phyloP scores from a whole-genome alignment of 1,140 invertebrate genomes.

The Drosophila jambulina region DNA sequence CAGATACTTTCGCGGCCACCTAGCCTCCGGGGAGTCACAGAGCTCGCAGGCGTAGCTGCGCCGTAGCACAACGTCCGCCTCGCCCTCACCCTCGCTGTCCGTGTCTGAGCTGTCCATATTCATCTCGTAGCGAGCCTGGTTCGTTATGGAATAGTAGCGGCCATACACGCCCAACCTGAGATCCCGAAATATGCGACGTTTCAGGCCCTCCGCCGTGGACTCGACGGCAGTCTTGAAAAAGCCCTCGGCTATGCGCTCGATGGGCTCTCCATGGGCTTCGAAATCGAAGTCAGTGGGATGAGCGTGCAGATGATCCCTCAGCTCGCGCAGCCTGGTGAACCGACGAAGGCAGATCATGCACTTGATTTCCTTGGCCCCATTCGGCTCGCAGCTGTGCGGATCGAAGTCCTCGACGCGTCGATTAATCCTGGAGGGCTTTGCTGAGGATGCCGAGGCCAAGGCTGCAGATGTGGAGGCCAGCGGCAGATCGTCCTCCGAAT shows the following conservation, averaged over 20 bases:
- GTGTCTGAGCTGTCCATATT: constrained; percentile 72
- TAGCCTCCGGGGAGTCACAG: constrained; percentile 40
- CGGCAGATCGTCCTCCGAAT: constrained; percentile 33
- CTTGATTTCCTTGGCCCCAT: constrained; percentile 68
- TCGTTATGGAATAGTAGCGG: constrained; percentile 73
- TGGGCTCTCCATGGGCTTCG: constrained; percentile 61
- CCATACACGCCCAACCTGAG: constrained; percentile 54
- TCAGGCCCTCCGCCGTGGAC: constrained; percentile 56
- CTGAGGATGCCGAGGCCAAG: not conserved
- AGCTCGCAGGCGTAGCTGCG: constrained; percentile 68
- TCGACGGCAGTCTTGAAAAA: constrained; percentile 73
- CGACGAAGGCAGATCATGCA: constrained; percentile 69
- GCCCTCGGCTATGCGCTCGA: constrained; percentile 68
- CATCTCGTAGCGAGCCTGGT: constrained; percentile 72
- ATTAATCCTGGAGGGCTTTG: constrained; percentile 61
- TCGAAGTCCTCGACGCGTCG: constrained; percentile 63
- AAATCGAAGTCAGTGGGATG: constrained; percentile 64
- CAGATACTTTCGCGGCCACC: constrained; percentile 68
- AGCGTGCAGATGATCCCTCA: constrained; percentile 50
- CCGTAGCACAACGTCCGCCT: constrained; percentile 58
- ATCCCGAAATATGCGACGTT: constrained; percentile 55
- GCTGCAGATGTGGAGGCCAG: constrained; percentile 42
- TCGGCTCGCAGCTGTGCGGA: constrained; percentile 61
- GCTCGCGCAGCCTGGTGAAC: constrained; percentile 59
- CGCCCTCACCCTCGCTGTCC: constrained; percentile 61